Evolutionary conservation across 2,888 invertebrate species (phyloP).

Genomic region (Hedychridium roseum): DNA sequence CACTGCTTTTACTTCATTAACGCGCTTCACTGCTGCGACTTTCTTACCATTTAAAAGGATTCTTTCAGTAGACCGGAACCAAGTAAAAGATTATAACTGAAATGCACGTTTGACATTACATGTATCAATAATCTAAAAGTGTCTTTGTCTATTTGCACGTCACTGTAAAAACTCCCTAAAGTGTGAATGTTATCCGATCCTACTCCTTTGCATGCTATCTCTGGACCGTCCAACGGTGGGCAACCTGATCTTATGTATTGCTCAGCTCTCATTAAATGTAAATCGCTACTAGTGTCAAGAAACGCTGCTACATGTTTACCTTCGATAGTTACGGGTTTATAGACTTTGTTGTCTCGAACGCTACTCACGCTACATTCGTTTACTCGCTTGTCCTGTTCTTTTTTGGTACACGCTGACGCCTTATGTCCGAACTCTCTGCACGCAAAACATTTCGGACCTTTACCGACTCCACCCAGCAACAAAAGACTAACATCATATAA

Average conservation of each 20-base stretch:
- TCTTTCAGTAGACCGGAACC: conserved; percentile 17
- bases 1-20: neutral
- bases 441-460: conserved; percentile 4
- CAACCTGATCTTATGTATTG: neutral
- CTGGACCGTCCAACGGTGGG: neutral
- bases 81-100: conserved; percentile 16
- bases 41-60: conserved; percentile 5
- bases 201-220: neutral
- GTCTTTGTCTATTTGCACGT: conserved; percentile 16
- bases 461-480: neutral
- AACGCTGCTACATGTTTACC: conserved; percentile 6
- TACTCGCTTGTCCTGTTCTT: neutral
- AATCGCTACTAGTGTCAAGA: conserved; percentile 7
- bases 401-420: conserved; percentile 1
- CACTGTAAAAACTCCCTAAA: conserved; percentile 4
- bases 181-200: neutral
- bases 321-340: neutral
- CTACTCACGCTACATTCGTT: too few relatives aligned
- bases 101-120: conserved; percentile 13
- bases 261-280: neutral
- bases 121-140: conserved; percentile 13
- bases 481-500: too few relatives aligned
- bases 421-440: neutral
- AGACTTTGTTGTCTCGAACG: neutral
- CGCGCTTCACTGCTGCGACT: conserved; percentile 6